These are phyloP conservation scores for Noctua janthina DNA, from an alignment of 2,888 invertebrate species.

Conservation along the genomic window DNA sequence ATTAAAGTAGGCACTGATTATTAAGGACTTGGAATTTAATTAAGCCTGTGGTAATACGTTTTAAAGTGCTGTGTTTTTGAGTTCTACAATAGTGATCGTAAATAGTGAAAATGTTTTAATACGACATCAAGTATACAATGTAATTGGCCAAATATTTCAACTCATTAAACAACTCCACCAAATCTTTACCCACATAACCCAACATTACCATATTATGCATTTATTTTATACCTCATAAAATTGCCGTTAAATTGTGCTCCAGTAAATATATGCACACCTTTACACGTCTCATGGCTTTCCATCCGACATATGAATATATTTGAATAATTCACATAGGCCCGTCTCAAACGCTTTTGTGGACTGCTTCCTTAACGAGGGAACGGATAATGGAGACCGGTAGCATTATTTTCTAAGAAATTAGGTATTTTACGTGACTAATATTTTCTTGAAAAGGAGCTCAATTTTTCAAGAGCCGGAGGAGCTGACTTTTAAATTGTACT, in stretches of 20 bases:
- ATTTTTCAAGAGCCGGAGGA: conserved; percentile 32
- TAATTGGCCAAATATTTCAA: conserved; percentile 17
- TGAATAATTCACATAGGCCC: conserved; percentile 81
- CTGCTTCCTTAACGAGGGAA: conserved; percentile 67
- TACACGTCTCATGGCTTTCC: conserved; percentile 73
- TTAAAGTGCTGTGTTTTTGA: background rate
- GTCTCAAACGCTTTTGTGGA: conserved; percentile 72
- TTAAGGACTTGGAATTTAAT: conserved; percentile 1
- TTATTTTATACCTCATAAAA: conserved; percentile 58
- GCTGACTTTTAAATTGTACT: conserved; percentile 28
- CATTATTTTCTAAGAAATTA: conserved; percentile 65
- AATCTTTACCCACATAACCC: conserved; percentile 27
- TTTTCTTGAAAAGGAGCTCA: conserved; percentile 39
- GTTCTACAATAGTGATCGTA: background rate
- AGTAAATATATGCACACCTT: conserved; percentile 66
- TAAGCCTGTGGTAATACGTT: background rate
- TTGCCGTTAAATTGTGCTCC: conserved; percentile 54
- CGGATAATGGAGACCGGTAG: conserved; percentile 63
- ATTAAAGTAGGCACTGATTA: conserved; percentile 9
- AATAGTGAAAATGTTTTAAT: background rate
- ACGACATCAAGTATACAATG: background rate
- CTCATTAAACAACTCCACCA: conserved; percentile 21
- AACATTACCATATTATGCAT: conserved; percentile 53
- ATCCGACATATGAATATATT: conserved; percentile 82
- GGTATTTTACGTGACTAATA: conserved; percentile 56